These are phyloP conservation scores for Gila robusta DNA, from an alignment of 2,797 vertebrate species.

Conservation along the genomic window DNA sequence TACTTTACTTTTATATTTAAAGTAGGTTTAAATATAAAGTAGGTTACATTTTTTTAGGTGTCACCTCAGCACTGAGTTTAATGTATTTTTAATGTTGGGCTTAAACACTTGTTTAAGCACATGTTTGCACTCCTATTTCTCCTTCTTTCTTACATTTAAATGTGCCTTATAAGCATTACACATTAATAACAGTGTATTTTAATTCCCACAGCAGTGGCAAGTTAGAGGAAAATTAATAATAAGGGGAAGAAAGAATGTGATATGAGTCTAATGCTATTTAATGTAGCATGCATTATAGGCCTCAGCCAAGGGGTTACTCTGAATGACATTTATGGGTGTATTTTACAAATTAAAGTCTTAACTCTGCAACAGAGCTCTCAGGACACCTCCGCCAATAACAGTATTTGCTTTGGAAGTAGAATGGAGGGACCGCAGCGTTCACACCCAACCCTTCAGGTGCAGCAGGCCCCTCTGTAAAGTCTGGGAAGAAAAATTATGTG, in stretches of 20 bases:
- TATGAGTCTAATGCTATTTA: constrained; percentile 69
- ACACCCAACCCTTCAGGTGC: constrained; percentile 55
- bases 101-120: neutral
- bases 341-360: constrained; percentile 43
- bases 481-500: constrained; percentile 25
- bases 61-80: neutral
- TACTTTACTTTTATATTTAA: neutral
- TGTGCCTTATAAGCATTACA: constrained; percentile 4
- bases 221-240: neutral
- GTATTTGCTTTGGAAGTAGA: constrained; percentile 67
- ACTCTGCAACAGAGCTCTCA: constrained; percentile 43
- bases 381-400: constrained; percentile 44
- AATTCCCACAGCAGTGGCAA: neutral
- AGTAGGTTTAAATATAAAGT: too few species aligned
- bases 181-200: constrained; percentile 25
- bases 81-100: constrained; percentile 3
- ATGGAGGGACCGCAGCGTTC: constrained; percentile 54
- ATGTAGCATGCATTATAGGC: constrained; percentile 64
- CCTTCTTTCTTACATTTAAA: constrained; percentile 17
- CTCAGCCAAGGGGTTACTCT: constrained; percentile 51
- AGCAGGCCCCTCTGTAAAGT: constrained; percentile 45
- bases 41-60: neutral
- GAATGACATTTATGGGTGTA: constrained; percentile 45
- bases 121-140: constrained; percentile 30
- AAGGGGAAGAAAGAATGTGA: constrained; percentile 24